phyloP scores from a whole-genome alignment of 2,113 vertebrate genomes.

The Cavia aperea region DNA sequence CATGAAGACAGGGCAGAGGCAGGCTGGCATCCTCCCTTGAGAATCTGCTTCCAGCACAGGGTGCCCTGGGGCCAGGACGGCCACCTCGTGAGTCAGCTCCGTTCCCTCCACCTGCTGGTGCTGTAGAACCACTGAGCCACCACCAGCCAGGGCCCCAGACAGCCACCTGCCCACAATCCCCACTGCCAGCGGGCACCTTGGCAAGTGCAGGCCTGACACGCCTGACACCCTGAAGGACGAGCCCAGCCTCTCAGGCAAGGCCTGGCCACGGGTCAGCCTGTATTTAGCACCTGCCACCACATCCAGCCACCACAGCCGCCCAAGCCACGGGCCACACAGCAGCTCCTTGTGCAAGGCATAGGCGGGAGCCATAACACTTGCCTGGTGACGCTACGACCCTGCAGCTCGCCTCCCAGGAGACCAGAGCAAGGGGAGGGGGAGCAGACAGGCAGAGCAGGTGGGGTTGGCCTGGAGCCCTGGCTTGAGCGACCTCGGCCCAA shows the following conservation, averaged over 20 bases:
- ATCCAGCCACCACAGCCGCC: neutral
- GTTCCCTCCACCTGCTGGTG: neutral
- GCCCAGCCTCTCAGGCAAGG: neutral
- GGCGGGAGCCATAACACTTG: accelerated
- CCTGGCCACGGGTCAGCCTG: neutral
- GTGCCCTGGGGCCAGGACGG: accelerated
- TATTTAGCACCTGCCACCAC: neutral
- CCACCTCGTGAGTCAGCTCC: neutral
- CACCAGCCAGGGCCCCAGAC: neutral
- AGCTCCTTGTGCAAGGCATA: accelerated
- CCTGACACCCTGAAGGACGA: neutral
- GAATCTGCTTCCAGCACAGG: neutral
- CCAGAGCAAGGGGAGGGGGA: neutral
- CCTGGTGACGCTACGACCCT: neutral
- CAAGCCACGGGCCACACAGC: accelerated
- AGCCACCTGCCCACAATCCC: neutral
- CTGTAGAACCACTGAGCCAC: neutral
- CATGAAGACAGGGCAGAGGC: accelerated
- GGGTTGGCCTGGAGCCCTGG: neutral
- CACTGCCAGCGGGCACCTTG: neutral
- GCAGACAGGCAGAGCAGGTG: neutral
- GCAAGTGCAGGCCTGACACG: neutral
- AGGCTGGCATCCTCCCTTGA: neutral
- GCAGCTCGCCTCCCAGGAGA: neutral
- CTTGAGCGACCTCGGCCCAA: accelerated